Percentiles rank a stretch among this genome's conserved stretches.
Conservation (phyloP, 2,888 invertebrate genomes). For the Epinotia brunnichana region DNA sequence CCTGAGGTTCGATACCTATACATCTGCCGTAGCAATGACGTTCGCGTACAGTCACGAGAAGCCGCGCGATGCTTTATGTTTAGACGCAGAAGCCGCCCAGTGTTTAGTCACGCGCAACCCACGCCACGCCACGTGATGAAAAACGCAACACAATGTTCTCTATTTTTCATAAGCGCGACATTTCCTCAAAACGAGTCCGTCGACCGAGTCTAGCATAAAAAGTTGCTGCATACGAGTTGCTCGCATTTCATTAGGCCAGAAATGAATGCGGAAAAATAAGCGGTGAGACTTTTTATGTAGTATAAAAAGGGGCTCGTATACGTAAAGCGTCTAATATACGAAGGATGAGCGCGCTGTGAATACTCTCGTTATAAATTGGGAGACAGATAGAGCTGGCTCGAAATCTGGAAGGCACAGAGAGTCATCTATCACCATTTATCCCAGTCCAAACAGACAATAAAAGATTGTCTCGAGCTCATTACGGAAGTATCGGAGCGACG, state of each 20-base stretch:
- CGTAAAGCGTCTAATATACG: constrained; percentile 58
- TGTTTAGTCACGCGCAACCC: constrained; percentile 18
- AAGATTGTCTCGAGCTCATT: constrained; percentile 75
- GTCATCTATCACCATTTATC: constrained; percentile 80
- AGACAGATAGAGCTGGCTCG: constrained; percentile 65
- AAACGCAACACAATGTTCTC: constrained; percentile 59
- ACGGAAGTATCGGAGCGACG: constrained; percentile 61
- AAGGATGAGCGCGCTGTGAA: constrained; percentile 55
- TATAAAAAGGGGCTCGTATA: constrained; percentile 56
- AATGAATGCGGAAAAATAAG: constrained; percentile 72
- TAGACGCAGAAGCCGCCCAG: constrained; percentile 9
- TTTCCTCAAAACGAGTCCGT: constrained; percentile 64
- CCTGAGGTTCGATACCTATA: constrained; percentile 20
- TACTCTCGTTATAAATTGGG: constrained; percentile 64
- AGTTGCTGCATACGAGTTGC: constrained; percentile 65
- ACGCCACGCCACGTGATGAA: constrained; percentile 52
- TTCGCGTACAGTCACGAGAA: neutral
- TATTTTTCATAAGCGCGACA: constrained; percentile 72
- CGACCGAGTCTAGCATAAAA: constrained; percentile 69
- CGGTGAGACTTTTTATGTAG: constrained; percentile 56
- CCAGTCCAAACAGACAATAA: constrained; percentile 74
- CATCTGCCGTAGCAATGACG: constrained; percentile 8
- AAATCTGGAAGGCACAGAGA: constrained; percentile 66
- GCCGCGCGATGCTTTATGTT: neutral
- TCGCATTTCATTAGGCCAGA: constrained; percentile 74